Conservation (phyloP, 2,888 invertebrate genomes). For the Imbricaverruca yamaguchii region DNA sequence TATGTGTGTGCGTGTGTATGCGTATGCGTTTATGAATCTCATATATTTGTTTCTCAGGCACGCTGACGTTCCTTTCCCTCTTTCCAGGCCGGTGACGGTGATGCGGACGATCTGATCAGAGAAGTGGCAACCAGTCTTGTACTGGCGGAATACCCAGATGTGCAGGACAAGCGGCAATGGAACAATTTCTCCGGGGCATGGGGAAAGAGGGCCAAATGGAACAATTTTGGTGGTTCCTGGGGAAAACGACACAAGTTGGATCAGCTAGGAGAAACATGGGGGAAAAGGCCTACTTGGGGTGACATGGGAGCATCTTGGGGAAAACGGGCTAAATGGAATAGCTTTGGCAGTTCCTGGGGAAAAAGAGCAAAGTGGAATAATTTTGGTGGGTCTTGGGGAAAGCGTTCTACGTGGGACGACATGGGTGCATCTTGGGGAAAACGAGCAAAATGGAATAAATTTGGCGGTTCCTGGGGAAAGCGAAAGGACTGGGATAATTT, state of each 20-base stretch:
- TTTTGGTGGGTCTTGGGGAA: not conserved
- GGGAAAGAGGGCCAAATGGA: not conserved
- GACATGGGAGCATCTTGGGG: not conserved
- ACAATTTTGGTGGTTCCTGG: not conserved
- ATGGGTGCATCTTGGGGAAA: not conserved
- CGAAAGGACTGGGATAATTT: conserved; percentile 5
- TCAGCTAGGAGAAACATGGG: not conserved
- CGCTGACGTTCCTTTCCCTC: not conserved
- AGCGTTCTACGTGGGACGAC: not conserved
- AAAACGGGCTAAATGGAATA: not conserved
- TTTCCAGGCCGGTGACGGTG: not conserved
- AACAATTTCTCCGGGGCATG: not conserved
- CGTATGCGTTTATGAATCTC: not conserved
- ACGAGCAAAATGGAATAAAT: not conserved
- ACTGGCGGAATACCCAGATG: not conserved
- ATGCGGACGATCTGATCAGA: not conserved
- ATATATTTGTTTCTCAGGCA: not conserved
- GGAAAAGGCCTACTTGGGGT: not conserved
- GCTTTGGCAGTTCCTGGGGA: not conserved
- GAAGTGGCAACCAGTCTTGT: not conserved
- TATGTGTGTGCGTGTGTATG: not conserved
- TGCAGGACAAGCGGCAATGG: not conserved
- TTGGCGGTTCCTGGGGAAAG: not conserved
- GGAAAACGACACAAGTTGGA: not conserved
- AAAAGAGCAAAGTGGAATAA: not conserved